Conservation (phyloP, 64 coral and sea anemone genomes). For the Montipora efflorescens region DNA sequence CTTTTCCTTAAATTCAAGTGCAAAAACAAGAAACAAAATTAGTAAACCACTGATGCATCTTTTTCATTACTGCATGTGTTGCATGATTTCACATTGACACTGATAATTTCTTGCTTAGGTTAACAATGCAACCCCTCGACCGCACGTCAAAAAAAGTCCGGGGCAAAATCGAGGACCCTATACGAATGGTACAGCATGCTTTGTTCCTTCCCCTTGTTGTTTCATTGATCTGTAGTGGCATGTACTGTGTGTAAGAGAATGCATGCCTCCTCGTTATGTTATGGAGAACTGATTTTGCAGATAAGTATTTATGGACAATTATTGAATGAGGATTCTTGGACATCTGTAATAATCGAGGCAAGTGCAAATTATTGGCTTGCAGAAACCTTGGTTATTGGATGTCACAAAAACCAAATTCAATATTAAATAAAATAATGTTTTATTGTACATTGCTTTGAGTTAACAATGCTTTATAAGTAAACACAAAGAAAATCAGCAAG, state of each 20-base stretch:
- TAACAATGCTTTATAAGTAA: no score
- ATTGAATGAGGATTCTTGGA: no score
- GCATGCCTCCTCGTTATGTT: slow-evolving; percentile 38
- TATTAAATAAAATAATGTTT: no score
- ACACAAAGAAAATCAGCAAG: no score
- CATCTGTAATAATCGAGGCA: no score
- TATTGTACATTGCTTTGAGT: no score
- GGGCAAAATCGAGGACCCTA: slow-evolving; percentile 93
- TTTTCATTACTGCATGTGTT: slow-evolving; percentile 56
- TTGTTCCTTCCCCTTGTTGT: slow-evolving; percentile 38
- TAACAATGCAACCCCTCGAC: slow-evolving; percentile 99
- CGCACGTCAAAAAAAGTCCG: slow-evolving; percentile 99
- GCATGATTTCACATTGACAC: slow-evolving; percentile 94
- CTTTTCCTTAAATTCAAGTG: no score
- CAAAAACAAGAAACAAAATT: no score
- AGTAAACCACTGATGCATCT: no score
- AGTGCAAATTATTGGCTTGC: no score
- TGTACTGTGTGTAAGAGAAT: slow-evolving; percentile 58
- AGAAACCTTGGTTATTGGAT: no score
- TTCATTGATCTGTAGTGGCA: slow-evolving; percentile 53
- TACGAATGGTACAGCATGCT: slow-evolving; percentile 99
- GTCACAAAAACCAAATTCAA: no score
- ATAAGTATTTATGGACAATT: slow-evolving; percentile 19
- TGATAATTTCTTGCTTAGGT: slow-evolving; percentile 95
- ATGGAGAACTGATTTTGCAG: slow-evolving; percentile 47